A percentile compares a stretch with the other conserved stretches of the same genome.
Evolutionary conservation across 2,113 vertebrate genomes (phyloP).

Genomic region (Lasiurus cinereus): DNA sequence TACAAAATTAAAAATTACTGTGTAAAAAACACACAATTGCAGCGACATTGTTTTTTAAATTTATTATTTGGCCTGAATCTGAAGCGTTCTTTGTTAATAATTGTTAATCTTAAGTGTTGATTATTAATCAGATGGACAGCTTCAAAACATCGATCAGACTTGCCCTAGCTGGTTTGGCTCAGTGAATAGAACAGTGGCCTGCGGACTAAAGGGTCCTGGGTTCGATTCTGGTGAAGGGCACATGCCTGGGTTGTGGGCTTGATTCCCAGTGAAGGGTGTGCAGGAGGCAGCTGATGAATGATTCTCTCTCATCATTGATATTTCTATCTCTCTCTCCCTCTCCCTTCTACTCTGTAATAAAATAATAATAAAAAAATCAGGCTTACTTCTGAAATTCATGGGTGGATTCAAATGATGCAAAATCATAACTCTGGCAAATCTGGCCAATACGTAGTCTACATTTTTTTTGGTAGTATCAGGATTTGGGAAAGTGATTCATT

Average conservation of each 20-base stretch:
- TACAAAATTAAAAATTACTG: slow-evolving; percentile 58
- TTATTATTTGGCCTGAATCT: slow-evolving; percentile 35
- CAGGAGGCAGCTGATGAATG: too few relatives aligned
- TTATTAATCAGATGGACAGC: not conserved
- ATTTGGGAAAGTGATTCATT: slow-evolving; percentile 41
- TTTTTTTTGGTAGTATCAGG: not conserved
- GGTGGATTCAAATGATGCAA: not conserved
- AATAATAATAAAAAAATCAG: not conserved
- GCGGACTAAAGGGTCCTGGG: too few relatives aligned
- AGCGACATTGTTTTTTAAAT: slow-evolving; percentile 18
- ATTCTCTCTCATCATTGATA: too few relatives aligned
- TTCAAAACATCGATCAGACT: slow-evolving; percentile 36
- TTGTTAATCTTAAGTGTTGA: not conserved
- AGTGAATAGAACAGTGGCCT: too few relatives aligned
- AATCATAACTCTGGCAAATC: not conserved
- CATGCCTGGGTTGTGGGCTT: too few relatives aligned
- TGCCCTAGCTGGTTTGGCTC: not conserved
- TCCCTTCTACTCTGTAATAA: too few relatives aligned
- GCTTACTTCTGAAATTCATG: slow-evolving; percentile 8
- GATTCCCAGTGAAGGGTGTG: too few relatives aligned
- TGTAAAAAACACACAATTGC: not conserved
- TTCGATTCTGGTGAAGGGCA: too few relatives aligned
- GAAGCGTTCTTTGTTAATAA: slow-evolving; percentile 10
- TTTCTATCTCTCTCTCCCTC: too few relatives aligned
- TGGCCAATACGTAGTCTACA: not conserved